Evolutionary conservation across 2,797 vertebrate species (phyloP).

Genomic region (Novumbra hubbsi): DNA sequence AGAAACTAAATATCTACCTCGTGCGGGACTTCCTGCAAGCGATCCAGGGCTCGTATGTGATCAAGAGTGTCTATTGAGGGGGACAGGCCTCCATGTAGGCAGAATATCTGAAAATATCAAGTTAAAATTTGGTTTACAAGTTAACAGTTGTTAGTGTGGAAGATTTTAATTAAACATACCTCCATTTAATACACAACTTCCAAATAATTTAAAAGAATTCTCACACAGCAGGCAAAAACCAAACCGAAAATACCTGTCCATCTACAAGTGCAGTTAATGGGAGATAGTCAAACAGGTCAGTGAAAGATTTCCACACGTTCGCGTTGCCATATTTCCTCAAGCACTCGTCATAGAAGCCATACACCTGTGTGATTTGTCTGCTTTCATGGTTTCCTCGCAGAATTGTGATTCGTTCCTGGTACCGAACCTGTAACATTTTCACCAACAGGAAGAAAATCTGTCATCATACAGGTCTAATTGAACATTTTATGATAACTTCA

Average conservation of each 20-base stretch:
- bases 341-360: constrained; percentile 95
- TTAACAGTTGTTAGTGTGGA: background rate
- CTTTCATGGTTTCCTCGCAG: constrained; percentile 94
- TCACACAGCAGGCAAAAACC: background rate
- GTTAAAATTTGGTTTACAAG: constrained; percentile 1
- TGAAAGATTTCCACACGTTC: constrained; percentile 97
- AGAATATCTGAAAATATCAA: constrained; percentile 81
- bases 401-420: constrained; percentile 94
- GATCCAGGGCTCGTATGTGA: constrained; percentile 95
- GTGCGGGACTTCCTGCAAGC: constrained; percentile 93
- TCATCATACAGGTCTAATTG: background rate
- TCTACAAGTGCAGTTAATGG: constrained; percentile 94
- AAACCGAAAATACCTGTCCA: constrained; percentile 78
- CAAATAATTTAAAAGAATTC: background rate
- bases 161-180: background rate
- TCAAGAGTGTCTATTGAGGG: constrained; percentile 97
- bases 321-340: constrained; percentile 96
- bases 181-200: background rate
- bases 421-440: constrained; percentile 79
- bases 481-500: background rate
- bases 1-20: constrained; percentile 74
- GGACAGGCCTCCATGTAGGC: constrained; percentile 92
- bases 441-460: background rate
- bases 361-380: constrained; percentile 95
- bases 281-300: constrained; percentile 96